Percentiles rank a stretch among this genome's conserved stretches.
These are phyloP conservation scores for Melospiza georgiana DNA, from an alignment of 2,113 vertebrate genomes.

Conservation along the genomic window DNA sequence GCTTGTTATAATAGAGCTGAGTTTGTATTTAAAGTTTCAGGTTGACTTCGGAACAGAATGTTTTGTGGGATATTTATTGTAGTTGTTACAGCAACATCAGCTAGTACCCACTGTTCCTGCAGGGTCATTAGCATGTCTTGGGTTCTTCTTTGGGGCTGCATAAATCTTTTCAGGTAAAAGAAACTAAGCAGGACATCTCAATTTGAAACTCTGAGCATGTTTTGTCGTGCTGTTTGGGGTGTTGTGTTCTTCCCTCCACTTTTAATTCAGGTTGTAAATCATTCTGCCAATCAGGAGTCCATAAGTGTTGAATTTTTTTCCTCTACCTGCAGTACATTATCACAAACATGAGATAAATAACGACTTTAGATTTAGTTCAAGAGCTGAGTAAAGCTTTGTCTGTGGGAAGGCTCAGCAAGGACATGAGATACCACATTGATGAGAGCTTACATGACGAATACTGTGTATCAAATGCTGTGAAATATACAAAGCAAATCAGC, in stretches of 20 bases:
- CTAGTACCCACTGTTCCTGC: background rate
- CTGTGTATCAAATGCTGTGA: background rate
- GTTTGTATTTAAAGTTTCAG: background rate
- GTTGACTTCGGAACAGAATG: background rate
- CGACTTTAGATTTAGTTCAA: background rate
- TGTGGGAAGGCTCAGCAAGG: background rate
- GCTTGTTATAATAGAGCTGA: background rate
- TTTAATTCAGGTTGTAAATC: background rate
- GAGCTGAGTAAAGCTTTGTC: background rate
- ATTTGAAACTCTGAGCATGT: background rate
- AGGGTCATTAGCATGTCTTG: background rate
- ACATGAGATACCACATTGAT: background rate
- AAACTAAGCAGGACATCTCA: background rate
- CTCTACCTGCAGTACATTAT: background rate
- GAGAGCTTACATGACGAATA: background rate
- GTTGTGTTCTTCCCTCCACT: accelerated
- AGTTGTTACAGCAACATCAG: background rate
- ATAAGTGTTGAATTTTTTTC: accelerated
- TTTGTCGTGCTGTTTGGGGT: background rate
- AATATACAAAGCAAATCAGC: background rate
- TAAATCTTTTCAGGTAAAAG: background rate
- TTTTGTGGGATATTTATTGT: background rate
- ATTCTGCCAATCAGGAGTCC: background rate
- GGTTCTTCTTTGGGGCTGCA: background rate
- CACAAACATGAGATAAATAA: background rate